Evolutionary conservation across 2,113 vertebrate genomes (phyloP).

Genomic region (Myiagra hebetior): DNA sequence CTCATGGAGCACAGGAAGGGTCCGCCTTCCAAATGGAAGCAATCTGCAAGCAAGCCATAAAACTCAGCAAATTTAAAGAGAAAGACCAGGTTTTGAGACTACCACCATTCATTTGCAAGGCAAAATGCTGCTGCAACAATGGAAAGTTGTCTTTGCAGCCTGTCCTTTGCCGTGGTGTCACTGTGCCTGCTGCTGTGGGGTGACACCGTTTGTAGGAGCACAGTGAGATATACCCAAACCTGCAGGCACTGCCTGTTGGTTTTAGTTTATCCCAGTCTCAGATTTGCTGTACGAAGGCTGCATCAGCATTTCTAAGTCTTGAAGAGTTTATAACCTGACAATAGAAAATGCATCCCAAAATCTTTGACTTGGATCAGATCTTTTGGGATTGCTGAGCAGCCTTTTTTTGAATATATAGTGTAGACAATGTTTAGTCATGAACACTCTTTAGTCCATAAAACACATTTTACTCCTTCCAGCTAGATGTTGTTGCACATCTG

Average conservation of each 20-base stretch:
- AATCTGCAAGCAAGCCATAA: neutral
- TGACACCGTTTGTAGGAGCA: neutral
- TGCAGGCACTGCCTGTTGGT: neutral
- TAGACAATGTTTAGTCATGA: slow-evolving; percentile 35
- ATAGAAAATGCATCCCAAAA: neutral
- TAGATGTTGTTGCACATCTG: slow-evolving; percentile 31
- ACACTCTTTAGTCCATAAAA: slow-evolving; percentile 17
- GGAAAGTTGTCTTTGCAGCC: neutral
- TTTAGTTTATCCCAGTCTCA: neutral
- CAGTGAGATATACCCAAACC: neutral
- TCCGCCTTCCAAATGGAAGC: neutral
- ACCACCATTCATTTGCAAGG: neutral
- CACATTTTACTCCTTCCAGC: slow-evolving; percentile 25
- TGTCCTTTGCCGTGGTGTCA: neutral
- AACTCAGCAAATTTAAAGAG: neutral
- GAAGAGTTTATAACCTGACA: slow-evolving; percentile 13
- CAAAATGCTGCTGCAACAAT: neutral
- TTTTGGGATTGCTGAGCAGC: neutral
- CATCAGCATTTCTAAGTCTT: neutral
- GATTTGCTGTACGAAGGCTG: neutral
- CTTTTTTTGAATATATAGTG: neutral
- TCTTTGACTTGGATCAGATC: neutral
- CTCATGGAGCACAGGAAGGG: neutral
- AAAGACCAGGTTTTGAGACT: neutral
- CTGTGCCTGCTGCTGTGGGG: neutral